Base-by-base conservation (phyloP, 2,797 vertebrate species). In the Cyclura pinguis region DNA sequence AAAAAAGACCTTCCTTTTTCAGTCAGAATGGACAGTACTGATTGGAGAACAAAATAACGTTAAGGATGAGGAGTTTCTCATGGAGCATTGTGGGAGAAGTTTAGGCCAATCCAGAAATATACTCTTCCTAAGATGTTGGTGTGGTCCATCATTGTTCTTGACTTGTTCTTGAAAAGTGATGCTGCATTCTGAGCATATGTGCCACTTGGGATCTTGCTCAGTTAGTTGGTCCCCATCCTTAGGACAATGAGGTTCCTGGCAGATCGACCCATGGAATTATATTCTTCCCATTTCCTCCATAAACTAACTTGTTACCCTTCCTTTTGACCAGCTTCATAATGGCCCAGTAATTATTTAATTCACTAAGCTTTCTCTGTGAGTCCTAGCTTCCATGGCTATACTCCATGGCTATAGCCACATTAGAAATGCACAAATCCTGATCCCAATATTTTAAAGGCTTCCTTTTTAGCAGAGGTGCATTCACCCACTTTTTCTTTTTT, bases 401-500 rank as follows among this genome's bases (percentile, higher is more conserved):
- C 38, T 78, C 29, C 76, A 59, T 80, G 62, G 18, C 72, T 84
- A 55, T 88, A 90, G 84, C 27, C 77, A 88, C 52, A 91, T 80
- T 32, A 85, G 50, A 88, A 87, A 88, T 27, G 14, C 24, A 35
- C 12, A 92, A 32, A 22, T 64, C 20, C 9, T 72, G 72, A 0
- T 59, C 78, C 87, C 32, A 32, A 9, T 86, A 57, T 81, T 38
- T 67, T 22, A 32, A 74, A 67, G 0, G 0, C 24, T 92, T 94
- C 86, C 72, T 95, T 91, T 87, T 67, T 57, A 67, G 84, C 42
- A 85, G 22, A 42, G 74, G n/a, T 59, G 4, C 83, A 86, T 87
- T 93, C 55, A 69, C 20, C 50, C 93, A 89, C 72, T 47, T 47
- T 47, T 42, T n/a, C n/a, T n/a, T n/a, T 90, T 86, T 95, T 91